A percentile compares a stretch with the other conserved stretches of the same genome.
These are phyloP conservation scores for Progne subis DNA, from an alignment of 2,113 vertebrate species.

Conservation along the genomic window DNA sequence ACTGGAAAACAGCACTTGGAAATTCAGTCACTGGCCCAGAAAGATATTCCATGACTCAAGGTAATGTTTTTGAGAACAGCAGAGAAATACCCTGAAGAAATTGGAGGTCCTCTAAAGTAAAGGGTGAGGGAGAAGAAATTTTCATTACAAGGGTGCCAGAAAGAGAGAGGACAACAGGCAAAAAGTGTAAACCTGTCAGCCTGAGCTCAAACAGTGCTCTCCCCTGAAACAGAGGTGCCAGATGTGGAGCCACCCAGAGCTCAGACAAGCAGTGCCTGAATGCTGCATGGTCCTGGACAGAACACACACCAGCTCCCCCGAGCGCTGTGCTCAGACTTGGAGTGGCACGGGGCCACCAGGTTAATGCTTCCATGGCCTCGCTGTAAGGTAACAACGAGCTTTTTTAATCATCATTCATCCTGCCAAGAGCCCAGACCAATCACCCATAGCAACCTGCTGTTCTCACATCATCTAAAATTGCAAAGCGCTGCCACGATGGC, in stretches of 20 bases:
- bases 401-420: background rate
- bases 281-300: accelerated
- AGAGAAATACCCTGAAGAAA: background rate
- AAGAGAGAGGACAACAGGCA: background rate
- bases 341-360: background rate
- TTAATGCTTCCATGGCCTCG: background rate
- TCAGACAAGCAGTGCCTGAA: accelerated
- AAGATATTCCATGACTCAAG: background rate
- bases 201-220: background rate
- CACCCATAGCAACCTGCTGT: background rate
- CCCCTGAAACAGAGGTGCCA: background rate
- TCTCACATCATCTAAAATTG: background rate
- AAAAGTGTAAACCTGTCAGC: background rate
- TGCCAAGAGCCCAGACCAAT: background rate
- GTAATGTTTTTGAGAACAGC: background rate
- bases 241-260: background rate
- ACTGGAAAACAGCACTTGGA: background rate
- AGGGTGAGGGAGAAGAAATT: background rate
- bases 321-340: accelerated
- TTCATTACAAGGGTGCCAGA: background rate
- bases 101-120: background rate
- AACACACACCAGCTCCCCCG: accelerated
- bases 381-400: background rate
- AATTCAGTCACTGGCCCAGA: background rate
- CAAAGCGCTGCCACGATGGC: background rate